phyloP scores from a whole-genome alignment of 2,113 vertebrate genomes.

The Suricata suricatta region DNA sequence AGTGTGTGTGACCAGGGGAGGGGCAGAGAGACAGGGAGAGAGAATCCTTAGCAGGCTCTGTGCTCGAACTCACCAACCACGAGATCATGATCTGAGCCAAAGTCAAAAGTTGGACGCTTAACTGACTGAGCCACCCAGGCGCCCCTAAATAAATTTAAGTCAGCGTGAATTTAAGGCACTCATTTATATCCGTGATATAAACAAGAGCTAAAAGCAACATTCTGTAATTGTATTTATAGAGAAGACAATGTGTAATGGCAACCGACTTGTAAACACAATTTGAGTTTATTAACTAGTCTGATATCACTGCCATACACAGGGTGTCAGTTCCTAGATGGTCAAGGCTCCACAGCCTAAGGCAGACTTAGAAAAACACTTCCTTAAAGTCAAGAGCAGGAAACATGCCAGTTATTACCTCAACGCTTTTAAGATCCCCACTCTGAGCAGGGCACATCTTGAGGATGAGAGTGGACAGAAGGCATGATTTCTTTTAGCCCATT shows the following conservation, averaged over 20 bases:
- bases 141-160: not conserved
- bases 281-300: not conserved
- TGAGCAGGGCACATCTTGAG: not conserved
- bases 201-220: slow-evolving; percentile 12
- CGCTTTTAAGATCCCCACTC: not conserved
- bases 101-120: no score
- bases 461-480: not conserved
- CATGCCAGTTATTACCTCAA: not conserved
- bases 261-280: not conserved
- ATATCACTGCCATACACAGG: not conserved
- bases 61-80: no score
- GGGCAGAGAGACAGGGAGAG: no score
- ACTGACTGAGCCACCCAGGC: no score
- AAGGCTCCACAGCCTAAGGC: not conserved
- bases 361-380: not conserved
- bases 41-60: no score
- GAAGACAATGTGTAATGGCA: not conserved
- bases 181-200: not conserved
- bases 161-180: not conserved
- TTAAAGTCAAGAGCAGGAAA: slow-evolving; percentile 8
- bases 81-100: no score
- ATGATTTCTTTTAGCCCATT: not conserved
- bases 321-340: not conserved
- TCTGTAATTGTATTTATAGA: not conserved
- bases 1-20: no score